These are phyloP conservation scores for Hanleya hanleyi DNA, from an alignment of 2,888 invertebrate species.

Conservation along the genomic window DNA sequence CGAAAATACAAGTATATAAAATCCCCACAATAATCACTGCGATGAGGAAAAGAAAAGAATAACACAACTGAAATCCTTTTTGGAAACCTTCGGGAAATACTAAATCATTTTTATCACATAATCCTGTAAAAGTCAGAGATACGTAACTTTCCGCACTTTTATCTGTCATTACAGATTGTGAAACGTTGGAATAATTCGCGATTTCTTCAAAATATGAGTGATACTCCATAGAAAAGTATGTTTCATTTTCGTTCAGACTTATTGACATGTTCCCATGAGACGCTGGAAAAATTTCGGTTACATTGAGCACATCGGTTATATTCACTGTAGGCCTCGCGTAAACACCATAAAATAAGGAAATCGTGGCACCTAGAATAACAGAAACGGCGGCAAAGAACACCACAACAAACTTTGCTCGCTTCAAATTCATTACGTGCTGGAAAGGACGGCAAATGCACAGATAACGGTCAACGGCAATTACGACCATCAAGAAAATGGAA, in stretches of 20 bases:
- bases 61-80: neutral
- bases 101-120: conserved; percentile 3
- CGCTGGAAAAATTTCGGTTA: neutral
- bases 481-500: conserved; percentile 12
- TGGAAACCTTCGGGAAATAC: neutral
- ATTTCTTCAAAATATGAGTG: neutral
- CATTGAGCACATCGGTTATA: neutral
- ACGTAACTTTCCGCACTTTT: neutral
- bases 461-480: conserved; percentile 15
- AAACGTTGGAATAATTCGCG: neutral
- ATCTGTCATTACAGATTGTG: neutral
- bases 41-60: conserved; percentile 2
- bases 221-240: neutral
- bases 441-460: conserved; percentile 15
- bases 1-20: conserved; percentile 1
- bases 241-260: neutral
- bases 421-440: neutral
- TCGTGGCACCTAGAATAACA: neutral
- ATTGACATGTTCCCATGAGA: neutral
- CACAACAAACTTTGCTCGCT: neutral
- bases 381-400: neutral
- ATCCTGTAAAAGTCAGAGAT: neutral
- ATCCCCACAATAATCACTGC: conserved; percentile 4
- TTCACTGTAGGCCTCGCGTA: neutral
- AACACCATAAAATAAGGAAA: conserved; percentile 1